phyloP scores from a whole-genome alignment of 2,888 invertebrate genomes.

The Pseudanteris insignis region DNA sequence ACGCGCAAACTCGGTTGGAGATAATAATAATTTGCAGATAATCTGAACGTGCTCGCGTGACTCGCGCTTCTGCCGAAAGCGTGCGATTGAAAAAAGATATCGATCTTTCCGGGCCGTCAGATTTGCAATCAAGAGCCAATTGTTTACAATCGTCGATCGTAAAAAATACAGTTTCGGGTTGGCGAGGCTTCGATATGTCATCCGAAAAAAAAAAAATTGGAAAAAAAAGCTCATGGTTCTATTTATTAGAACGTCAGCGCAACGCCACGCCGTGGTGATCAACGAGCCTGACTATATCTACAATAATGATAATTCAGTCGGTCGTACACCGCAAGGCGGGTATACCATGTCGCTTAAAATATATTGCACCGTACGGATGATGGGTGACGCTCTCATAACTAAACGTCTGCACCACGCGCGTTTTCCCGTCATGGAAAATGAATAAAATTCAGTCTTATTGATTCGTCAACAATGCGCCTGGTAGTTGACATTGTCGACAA shows the following conservation, averaged over 20 bases:
- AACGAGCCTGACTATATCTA: conserved; percentile 33
- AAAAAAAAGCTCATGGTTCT: conserved; percentile 23
- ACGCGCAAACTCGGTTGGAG: too few species aligned
- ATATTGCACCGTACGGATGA: conserved; percentile 48
- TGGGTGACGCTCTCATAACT: conserved; percentile 54
- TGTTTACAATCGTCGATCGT: too few species aligned
- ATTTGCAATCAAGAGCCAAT: too few species aligned
- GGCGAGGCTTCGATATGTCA: too few species aligned
- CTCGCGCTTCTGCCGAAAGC: too few species aligned
- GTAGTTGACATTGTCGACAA: conserved; percentile 48
- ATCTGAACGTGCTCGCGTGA: too few species aligned
- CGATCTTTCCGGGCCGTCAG: too few species aligned
- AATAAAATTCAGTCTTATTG: conserved; percentile 58
- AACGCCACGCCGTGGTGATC: conserved; percentile 30
- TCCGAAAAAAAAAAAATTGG: too few species aligned
- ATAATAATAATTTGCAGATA: too few species aligned
- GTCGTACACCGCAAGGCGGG: conserved; percentile 44
- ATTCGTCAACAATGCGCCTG: conserved; percentile 55
- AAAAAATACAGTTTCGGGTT: too few species aligned
- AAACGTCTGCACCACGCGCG: conserved; percentile 55
- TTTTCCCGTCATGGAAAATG: conserved; percentile 44
- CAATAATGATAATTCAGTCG: conserved; percentile 42
- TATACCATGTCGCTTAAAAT: conserved; percentile 49
- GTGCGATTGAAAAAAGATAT: too few species aligned
- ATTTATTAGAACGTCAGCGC: conserved; percentile 41